Evolutionary conservation across 53 echinoderm and acorn worm species (phyloP).

Genomic region (Temnopleurus reevesii): DNA sequence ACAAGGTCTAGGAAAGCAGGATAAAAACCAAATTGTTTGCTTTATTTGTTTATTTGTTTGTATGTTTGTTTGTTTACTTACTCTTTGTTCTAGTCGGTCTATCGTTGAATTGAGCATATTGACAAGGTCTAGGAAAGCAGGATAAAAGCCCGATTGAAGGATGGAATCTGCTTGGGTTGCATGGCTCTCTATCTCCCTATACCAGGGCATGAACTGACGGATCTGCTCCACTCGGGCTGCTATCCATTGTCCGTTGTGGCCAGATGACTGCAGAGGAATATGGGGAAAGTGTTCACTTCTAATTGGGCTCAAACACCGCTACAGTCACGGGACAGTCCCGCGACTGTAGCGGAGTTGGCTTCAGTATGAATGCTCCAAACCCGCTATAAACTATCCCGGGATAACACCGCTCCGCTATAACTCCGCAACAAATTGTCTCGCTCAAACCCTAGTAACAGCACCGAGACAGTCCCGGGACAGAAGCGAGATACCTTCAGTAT

Average conservation of each 20-base stretch:
- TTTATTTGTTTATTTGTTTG: too few relatives aligned
- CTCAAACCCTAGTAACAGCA: too few relatives aligned
- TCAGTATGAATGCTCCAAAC: background rate
- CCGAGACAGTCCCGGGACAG: too few relatives aligned
- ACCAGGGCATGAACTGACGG: constrained; percentile 49
- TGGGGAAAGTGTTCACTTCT: background rate
- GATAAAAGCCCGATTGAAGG: background rate
- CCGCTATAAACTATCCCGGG: background rate
- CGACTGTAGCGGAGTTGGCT: background rate
- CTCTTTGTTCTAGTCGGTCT: constrained; percentile 47
- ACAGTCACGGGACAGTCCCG: background rate
- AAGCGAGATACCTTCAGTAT: too few relatives aligned
- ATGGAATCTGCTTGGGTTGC: background rate
- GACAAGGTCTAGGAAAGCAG: constrained; percentile 18
- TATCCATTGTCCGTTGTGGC: constrained; percentile 47
- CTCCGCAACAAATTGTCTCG: too few relatives aligned
- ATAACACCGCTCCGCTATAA: background rate
- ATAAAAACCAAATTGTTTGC: too few relatives aligned
- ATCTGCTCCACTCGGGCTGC: constrained; percentile 50
- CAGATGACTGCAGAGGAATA: background rate
- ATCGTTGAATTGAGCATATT: constrained; percentile 48
- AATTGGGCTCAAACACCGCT: too few relatives aligned
- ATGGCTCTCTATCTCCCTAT: constrained; percentile 22
- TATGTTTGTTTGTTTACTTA: too few relatives aligned
- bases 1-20: too few relatives aligned